These are phyloP conservation scores for Trididemnum clinides DNA, from an alignment of 23 tunicate species.

Conservation along the genomic window DNA sequence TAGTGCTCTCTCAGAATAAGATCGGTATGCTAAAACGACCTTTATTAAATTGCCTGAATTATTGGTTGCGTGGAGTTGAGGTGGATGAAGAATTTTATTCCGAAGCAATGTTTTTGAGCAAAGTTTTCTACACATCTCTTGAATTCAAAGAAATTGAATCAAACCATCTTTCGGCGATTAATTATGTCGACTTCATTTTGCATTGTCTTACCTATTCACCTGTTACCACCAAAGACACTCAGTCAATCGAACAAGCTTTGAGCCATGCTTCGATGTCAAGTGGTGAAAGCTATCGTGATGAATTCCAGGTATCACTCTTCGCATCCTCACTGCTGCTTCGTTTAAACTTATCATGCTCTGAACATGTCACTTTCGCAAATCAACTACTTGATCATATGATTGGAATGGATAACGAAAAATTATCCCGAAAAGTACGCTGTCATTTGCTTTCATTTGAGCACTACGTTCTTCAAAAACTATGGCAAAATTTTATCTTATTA, in stretches of 20 bases:
- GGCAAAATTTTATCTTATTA: conserved; percentile 45
- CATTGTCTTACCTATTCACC: conserved; percentile 51
- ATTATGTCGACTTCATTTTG: conserved; percentile 40
- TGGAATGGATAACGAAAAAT: neutral
- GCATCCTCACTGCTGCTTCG: neutral
- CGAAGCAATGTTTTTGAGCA: too few species aligned
- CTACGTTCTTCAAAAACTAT: conserved; percentile 42
- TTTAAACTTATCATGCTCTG: neutral
- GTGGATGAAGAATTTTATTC: too few species aligned
- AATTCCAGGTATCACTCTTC: neutral
- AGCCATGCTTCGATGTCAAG: neutral
- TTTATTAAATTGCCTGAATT: neutral
- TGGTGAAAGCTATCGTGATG: neutral
- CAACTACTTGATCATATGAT: neutral
- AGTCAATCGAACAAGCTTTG: conserved; percentile 39
- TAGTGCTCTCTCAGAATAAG: neutral
- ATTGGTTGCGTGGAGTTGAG: neutral
- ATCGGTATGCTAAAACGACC: neutral
- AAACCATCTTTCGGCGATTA: neutral
- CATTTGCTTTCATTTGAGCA: conserved; percentile 59
- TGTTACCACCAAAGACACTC: conserved; percentile 36
- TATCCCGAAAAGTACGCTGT: conserved; percentile 37
- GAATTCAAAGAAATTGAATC: too few species aligned
- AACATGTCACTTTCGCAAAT: neutral
- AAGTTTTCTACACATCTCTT: too few species aligned